Percentiles rank a stretch among this genome's conserved stretches.
Evolutionary conservation across 2,113 vertebrate species (phyloP).

Genomic region (Sula dactylatra): DNA sequence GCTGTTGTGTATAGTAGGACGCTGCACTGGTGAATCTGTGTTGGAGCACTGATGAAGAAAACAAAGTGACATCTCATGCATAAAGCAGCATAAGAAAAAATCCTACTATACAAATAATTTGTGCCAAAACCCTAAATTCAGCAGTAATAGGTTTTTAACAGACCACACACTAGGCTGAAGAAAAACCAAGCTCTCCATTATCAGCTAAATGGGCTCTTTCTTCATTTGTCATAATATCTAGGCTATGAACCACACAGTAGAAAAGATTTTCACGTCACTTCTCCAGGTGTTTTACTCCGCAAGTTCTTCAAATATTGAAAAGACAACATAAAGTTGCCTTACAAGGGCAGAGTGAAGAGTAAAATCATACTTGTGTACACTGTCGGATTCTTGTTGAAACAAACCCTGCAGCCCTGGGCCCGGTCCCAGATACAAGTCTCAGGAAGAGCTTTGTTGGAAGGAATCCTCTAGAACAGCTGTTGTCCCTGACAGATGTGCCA

Average conservation of each 20-base stretch:
- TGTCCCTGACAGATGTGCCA: conserved; percentile 39
- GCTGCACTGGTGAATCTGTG: not conserved
- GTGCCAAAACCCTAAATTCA: not conserved
- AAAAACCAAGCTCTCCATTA: not conserved
- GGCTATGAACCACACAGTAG: not conserved
- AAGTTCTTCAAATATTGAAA: not conserved
- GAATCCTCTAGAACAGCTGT: conserved; percentile 31
- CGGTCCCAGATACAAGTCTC: not conserved
- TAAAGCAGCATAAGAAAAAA: not conserved
- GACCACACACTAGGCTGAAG: not conserved
- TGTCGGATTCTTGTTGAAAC: conserved; percentile 1
- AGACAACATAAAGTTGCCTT: not conserved
- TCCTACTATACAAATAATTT: not conserved
- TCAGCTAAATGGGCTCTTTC: not conserved
- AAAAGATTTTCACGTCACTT: not conserved
- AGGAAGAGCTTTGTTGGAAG: conserved; percentile 23
- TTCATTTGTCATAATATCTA: not conserved
- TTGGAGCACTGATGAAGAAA: not conserved
- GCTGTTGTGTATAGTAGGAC: not conserved
- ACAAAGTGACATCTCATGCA: not conserved
- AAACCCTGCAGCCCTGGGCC: not conserved
- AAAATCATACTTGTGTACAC: not conserved
- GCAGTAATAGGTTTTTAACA: not conserved
- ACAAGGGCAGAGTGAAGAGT: not conserved
- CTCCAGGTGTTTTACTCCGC: not conserved